A percentile compares a stretch with the other conserved stretches of the same genome.
These are phyloP conservation scores for Coptotermes formosanus DNA, from an alignment of 1,140 invertebrate genomes.

Conservation along the genomic window DNA sequence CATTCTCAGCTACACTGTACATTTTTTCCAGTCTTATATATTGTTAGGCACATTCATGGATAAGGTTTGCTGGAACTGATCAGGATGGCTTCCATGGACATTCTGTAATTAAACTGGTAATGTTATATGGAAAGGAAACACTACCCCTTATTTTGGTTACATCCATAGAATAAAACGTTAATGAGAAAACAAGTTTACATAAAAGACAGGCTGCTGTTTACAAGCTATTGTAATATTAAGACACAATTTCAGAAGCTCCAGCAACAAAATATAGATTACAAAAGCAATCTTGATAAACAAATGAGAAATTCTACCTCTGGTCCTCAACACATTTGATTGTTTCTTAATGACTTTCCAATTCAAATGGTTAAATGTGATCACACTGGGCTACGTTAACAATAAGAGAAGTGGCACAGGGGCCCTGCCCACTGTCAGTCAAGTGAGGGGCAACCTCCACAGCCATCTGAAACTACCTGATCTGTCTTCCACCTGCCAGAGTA, in stretches of 20 bases:
- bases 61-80: not conserved
- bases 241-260: not conserved
- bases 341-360: not conserved
- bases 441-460: not conserved
- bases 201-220: not conserved
- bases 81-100: not conserved
- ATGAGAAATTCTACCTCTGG: not conserved
- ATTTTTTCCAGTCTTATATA: too few species aligned
- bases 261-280: not conserved
- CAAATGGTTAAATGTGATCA: not conserved
- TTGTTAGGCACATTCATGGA: not conserved
- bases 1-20: too few species aligned
- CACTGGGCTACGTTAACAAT: not conserved
- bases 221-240: slow-evolving; percentile 9
- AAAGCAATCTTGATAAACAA: slow-evolving; percentile 2
- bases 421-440: not conserved
- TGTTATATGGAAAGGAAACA: not conserved
- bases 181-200: not conserved
- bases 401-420: not conserved
- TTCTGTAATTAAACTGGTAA: not conserved
- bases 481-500: not conserved
- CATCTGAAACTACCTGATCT: not conserved
- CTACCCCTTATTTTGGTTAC: not conserved
- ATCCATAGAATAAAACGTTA: not conserved
- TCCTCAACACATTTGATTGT: slow-evolving; percentile 6